Conservation (phyloP, 2,888 invertebrate genomes). For the Ormyrus thymus region DNA sequence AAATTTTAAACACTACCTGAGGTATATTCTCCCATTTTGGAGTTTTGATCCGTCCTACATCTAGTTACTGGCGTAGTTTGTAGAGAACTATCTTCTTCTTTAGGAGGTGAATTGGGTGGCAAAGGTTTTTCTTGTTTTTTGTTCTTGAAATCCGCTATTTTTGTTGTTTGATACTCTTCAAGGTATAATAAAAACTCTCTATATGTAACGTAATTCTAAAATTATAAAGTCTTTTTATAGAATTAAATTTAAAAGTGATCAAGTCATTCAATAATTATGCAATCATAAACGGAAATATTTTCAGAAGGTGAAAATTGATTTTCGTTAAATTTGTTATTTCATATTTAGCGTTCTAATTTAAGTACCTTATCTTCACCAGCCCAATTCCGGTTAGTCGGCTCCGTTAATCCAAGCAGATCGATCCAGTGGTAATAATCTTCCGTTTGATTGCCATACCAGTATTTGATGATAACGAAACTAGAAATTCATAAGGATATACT, state of each 20-base stretch:
- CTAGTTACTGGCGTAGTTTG: conserved; percentile 47
- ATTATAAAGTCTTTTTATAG: conserved; percentile 14
- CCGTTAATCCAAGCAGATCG: conserved; percentile 80
- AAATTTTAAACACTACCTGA: conserved; percentile 35
- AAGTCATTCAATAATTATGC: background rate
- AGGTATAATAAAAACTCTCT: conserved; percentile 82
- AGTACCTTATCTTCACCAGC: conserved; percentile 77
- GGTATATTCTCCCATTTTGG: conserved; percentile 39
- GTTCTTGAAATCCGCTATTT: conserved; percentile 74
- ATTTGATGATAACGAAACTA: conserved; percentile 86
- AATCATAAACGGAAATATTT: conserved; percentile 2
- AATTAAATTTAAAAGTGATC: background rate
- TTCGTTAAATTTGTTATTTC: conserved; percentile 27
- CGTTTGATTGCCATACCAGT: conserved; percentile 84
- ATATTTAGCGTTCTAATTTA: conserved; percentile 23
- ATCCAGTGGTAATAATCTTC: conserved; percentile 85
- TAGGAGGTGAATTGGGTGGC: conserved; percentile 61
- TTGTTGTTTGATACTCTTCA: conserved; percentile 79
- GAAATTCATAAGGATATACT: conserved; percentile 44
- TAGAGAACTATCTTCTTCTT: conserved; percentile 54
- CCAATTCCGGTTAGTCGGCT: conserved; percentile 87
- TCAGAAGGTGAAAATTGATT: background rate
- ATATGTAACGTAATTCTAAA: conserved; percentile 82
- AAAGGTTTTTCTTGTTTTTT: conserved; percentile 61
- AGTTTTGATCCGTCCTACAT: conserved; percentile 33